Base-by-base conservation (phyloP, 2,113 vertebrate species). In the Microcebus ravelobensis region DNA sequence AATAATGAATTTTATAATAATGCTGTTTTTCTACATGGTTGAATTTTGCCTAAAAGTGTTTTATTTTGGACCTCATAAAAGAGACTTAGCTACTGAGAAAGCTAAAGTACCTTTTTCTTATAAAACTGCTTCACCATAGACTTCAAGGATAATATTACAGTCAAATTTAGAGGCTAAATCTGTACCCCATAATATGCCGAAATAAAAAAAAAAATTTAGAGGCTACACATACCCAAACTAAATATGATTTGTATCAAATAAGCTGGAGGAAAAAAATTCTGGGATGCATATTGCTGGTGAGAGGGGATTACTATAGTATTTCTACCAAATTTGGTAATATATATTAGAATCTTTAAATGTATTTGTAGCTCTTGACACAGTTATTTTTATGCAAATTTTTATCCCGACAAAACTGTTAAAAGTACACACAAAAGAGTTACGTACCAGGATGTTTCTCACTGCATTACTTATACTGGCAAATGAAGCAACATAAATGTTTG, bases 21-120 rank as follows among this genome's bases (percentile, higher is more conserved):
- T 48, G 21, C 20, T 85, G 18, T 73, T 50, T 92, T 25, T 95
- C 31, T 20, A 80, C 71, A 89, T 92, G 68, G 55, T n/a, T 92
- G 71, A 85, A 59, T 89, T 85, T 95, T 95, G 63, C 70, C 71
- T 84, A 79, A 65, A 84, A 61, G 55, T 68, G 76, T 91, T 94
- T 94, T 88, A 68, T 76, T 88, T 82, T 91, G 15, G 67, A 76
- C 48, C 52, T 81, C 82, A 76, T 91, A 81, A 87, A 81, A 81
- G 14, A 91, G 57, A 87, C 65, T 83, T 82, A 77, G 59, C 86
- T 81, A 77, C 61, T 63, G 68, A 87, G 68, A 83, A 68, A 77
- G 29, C 42, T 42, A 70, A 29, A 65, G 68, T 25, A 70, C 42
- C 61, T 82, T 74, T 20, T 82, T 74, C 74, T 91, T 77, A 77